These are phyloP conservation scores for Microcaecilia unicolor DNA, from an alignment of 2,797 vertebrate genomes.

Conservation along the genomic window DNA sequence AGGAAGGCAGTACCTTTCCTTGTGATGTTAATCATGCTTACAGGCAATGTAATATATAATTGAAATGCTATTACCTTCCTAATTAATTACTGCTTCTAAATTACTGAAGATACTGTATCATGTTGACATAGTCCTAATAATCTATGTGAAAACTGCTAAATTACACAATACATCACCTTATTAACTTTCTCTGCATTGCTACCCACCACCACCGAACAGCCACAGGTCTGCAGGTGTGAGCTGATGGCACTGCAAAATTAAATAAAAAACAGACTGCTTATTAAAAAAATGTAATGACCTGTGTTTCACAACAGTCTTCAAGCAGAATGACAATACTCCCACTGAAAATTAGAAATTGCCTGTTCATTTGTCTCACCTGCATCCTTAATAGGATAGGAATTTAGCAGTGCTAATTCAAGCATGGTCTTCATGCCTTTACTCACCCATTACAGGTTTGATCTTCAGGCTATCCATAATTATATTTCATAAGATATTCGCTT, in stretches of 20 bases:
- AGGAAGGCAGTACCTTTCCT: background rate
- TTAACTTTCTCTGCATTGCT: slow-evolving; percentile 96
- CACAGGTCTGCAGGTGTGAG: slow-evolving; percentile 95
- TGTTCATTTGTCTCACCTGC: no score
- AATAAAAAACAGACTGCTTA: background rate
- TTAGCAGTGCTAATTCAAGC: no score
- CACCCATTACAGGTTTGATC: no score
- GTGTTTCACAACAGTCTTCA: background rate
- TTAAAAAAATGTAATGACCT: background rate
- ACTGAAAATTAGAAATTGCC: no score
- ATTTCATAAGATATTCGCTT: no score
- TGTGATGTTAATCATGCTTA: background rate
- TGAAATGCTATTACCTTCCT: background rate
- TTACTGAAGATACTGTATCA: background rate
- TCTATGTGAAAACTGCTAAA: background rate
- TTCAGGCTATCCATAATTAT: no score
- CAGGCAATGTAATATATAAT: background rate
- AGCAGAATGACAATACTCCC: no score
- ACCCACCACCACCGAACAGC: slow-evolving; percentile 92
- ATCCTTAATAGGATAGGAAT: no score
- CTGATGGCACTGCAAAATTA: slow-evolving; percentile 77
- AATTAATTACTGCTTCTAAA: background rate
- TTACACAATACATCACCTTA: slow-evolving; percentile 67
- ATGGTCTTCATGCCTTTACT: no score
- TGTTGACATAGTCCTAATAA: background rate